Conservation (phyloP, 1,140 invertebrate species). For the Brachionus asplanchnoidis region DNA sequence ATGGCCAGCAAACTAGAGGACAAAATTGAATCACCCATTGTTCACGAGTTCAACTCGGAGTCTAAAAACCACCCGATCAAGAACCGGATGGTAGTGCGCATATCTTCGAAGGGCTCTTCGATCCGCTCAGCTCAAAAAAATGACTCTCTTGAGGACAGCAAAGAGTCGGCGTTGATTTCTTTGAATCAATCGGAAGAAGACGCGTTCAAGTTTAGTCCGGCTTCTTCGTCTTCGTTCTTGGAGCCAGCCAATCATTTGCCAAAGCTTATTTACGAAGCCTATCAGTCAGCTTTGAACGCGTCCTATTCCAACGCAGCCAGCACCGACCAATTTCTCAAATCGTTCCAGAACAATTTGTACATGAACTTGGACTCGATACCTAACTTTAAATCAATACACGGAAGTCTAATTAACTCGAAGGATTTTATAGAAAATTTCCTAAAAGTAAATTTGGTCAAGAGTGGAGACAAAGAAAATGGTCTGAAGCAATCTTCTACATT, state of each 20-base stretch:
- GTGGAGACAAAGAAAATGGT: not conserved
- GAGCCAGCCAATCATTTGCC: slow-evolving; percentile 14
- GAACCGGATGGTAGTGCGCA: slow-evolving; percentile 28
- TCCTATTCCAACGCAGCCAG: not conserved
- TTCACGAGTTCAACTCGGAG: not conserved
- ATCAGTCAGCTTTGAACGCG: slow-evolving; percentile 1
- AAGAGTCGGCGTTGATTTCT: not conserved
- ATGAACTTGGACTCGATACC: slow-evolving; percentile 27
- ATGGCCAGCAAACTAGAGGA: not conserved
- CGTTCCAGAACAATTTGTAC: slow-evolving; percentile 26
- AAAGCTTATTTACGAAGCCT: slow-evolving; percentile 28
- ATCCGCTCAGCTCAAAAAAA: not conserved
- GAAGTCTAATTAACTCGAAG: slow-evolving; percentile 9
- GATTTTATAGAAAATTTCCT: slow-evolving; percentile 35
- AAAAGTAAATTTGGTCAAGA: not conserved
- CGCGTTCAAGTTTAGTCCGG: not conserved
- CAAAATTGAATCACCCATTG: not conserved
- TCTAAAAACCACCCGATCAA: slow-evolving; percentile 11
- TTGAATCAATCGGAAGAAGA: not conserved
- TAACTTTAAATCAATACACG: slow-evolving; percentile 25
- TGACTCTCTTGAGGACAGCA: not conserved
- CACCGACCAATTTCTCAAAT: slow-evolving; percentile 7
- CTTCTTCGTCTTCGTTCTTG: not conserved
- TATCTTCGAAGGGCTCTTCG: not conserved
- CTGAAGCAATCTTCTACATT: not conserved